Evolutionary conservation across 2,113 vertebrate genomes (phyloP), one percentile per base, ranked within the genome.

Genomic region (Monopterus albus): DNA sequence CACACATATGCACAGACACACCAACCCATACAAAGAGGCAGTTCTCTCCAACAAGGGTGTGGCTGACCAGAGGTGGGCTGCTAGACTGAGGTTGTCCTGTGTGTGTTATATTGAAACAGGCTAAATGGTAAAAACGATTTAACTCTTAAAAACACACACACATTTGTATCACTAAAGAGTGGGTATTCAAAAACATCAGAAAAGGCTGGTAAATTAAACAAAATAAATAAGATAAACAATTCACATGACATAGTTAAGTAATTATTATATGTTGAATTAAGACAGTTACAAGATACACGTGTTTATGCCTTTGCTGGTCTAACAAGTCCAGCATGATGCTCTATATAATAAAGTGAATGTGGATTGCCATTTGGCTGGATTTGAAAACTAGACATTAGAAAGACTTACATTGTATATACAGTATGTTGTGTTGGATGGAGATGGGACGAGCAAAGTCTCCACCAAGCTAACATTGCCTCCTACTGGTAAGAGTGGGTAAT

Each of bases 1-100:
- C 68, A 74, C 45, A 35, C 17, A 61, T 21, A 39, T 8, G 43
- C 62, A 64, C 56, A 58, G 17, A 42, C 28, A 57, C 45, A 67
- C 62, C 38, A 38, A 66, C 43, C 12, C 56, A 75, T 47, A 91
- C 88, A 89, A 85, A 91, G 85, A 88, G 51, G 57, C 79, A 79
- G 67, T 85, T 89, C 78, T 86, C 71, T 83, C 66, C 62, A 64
- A 68, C 66, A 51, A 66, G 87, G 86, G 83, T 79, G 84, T 81
- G 82, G 82, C 79, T 74, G 76, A 63, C 61, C 75, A 56, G 79
- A 82, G 75, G 56, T 84, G 76, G 80, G 80, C 18, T 62, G 52
- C 52, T 36, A 33, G 25, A 66, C 67, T 72, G 85, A 71, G 72
- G 66, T 60, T 11, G 72, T 40, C 5, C 31, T 72, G 55, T 69